phyloP scores from a whole-genome alignment of 2,797 vertebrate species.

The Pangasius mekongensis region DNA sequence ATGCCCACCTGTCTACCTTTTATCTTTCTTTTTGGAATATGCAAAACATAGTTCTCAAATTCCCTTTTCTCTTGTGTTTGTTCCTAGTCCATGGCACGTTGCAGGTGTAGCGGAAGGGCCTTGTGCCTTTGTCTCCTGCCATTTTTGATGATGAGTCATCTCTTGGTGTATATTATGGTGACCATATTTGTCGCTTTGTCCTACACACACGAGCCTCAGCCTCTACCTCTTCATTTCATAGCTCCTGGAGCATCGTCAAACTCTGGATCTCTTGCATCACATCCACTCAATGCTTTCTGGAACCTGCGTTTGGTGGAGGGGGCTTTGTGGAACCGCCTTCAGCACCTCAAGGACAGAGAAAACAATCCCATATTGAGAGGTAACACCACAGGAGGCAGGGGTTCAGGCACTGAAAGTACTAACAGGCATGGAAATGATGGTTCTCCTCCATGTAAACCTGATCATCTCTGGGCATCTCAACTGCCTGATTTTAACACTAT shows the following conservation, averaged over 20 bases:
- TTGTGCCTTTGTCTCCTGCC: slow-evolving; percentile 80
- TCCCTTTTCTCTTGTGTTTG: slow-evolving; percentile 24
- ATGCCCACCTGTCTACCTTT: neutral
- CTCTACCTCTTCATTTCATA: slow-evolving; percentile 68
- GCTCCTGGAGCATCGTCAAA: slow-evolving; percentile 71
- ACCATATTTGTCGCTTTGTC: slow-evolving; percentile 78
- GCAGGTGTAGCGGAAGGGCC: slow-evolving; percentile 72
- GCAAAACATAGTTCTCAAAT: neutral
- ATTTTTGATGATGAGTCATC: slow-evolving; percentile 80
- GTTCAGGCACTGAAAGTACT: slow-evolving; percentile 28
- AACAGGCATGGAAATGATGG: slow-evolving; percentile 32
- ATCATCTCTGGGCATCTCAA: slow-evolving; percentile 57
- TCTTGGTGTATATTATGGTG: slow-evolving; percentile 77
- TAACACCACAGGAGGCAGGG: slow-evolving; percentile 58
- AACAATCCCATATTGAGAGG: slow-evolving; percentile 75
- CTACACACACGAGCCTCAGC: slow-evolving; percentile 64
- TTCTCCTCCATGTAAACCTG: slow-evolving; percentile 62
- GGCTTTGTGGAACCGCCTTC: slow-evolving; percentile 78
- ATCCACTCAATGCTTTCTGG: slow-evolving; percentile 77
- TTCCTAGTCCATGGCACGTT: slow-evolving; percentile 72
- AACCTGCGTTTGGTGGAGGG: slow-evolving; percentile 73
- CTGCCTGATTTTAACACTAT: slow-evolving; percentile 63
- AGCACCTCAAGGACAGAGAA: slow-evolving; percentile 75
- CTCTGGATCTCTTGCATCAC: slow-evolving; percentile 65
- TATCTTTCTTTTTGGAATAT: neutral